Percentiles rank a stretch among this genome's conserved stretches.
Conservation (phyloP, 92 coral and sea anemone genomes). For the Siderastrea radians region DNA sequence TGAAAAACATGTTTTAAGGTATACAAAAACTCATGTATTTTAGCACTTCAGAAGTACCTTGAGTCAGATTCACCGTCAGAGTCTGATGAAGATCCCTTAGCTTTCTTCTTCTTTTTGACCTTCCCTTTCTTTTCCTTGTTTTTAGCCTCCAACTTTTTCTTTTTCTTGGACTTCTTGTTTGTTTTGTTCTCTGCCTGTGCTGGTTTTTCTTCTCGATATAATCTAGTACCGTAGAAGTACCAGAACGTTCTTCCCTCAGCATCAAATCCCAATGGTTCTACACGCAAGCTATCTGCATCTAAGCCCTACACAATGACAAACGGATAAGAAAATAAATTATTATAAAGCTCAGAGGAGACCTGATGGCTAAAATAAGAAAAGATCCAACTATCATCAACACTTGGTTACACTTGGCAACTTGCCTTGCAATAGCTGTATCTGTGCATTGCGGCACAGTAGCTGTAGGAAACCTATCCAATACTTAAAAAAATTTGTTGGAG, state of each 20-base stretch:
- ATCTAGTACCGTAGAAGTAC: constrained; percentile 97
- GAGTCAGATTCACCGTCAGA: constrained; percentile 76
- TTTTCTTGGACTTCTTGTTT: constrained; percentile 76
- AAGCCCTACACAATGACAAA: constrained; percentile 65
- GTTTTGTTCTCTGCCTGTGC: constrained; percentile 70
- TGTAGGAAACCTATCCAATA: too few species aligned
- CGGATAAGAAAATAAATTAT: background rate
- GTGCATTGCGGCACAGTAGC: too few species aligned
- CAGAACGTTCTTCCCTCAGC: constrained; percentile 87
- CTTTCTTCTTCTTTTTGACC: constrained; percentile 78
- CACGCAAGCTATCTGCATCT: constrained; percentile 98
- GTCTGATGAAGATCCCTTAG: constrained; percentile 74
- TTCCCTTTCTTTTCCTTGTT: constrained; percentile 83
- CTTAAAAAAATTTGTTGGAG: too few species aligned
- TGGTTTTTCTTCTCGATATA: constrained; percentile 83
- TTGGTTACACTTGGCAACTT: too few species aligned
- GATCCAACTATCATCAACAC: too few species aligned
- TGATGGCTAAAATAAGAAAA: too few species aligned
- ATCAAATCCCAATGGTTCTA: constrained; percentile 94
- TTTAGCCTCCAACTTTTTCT: constrained; percentile 77
- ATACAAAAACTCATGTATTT: too few species aligned
- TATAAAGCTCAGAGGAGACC: background rate
- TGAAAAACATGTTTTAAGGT: too few species aligned
- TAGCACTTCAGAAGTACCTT: constrained; percentile 5
- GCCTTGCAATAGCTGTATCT: too few species aligned